Conservation (phyloP, 1,140 invertebrate species). For the Copidosoma floridanum region DNA sequence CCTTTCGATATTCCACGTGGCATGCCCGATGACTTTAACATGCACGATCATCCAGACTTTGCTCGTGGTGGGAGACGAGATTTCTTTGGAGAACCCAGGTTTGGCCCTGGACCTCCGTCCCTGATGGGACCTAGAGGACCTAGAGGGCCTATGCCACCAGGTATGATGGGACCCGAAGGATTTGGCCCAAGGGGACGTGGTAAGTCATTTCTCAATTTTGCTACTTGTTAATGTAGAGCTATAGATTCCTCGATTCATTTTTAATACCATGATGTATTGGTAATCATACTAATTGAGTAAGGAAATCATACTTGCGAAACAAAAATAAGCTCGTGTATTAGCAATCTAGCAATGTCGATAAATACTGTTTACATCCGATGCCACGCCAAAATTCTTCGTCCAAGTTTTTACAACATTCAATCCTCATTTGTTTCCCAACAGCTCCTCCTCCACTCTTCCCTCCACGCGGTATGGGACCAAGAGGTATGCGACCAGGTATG, state of each 20-base stretch:
- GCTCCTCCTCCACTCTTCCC: conserved; percentile 57
- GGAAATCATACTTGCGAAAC: too few relatives aligned
- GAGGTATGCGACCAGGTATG: conserved; percentile 52
- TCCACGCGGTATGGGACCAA: conserved; percentile 53
- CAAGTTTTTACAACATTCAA: neutral
- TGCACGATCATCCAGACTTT: conserved; percentile 47
- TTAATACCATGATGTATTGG: neutral
- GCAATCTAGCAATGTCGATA: neutral
- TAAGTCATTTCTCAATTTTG: conserved; percentile 28
- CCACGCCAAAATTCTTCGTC: neutral
- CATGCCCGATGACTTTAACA: conserved; percentile 34
- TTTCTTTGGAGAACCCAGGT: conserved; percentile 47
- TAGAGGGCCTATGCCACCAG: conserved; percentile 22
- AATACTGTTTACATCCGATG: neutral
- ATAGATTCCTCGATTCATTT: neutral
- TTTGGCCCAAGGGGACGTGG: conserved; percentile 54
- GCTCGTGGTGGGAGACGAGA: conserved; percentile 35
- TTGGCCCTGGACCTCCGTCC: conserved; percentile 28
- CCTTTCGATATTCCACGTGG: conserved; percentile 29
- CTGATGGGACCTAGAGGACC: conserved; percentile 53
- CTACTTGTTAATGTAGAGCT: neutral
- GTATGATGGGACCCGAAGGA: conserved; percentile 47
- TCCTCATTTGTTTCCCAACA: conserved; percentile 6
- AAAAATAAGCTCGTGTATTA: neutral
- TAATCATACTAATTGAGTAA: too few relatives aligned